phyloP scores from a whole-genome alignment of 2,113 vertebrate species.

The Cercopithecus mona region DNA sequence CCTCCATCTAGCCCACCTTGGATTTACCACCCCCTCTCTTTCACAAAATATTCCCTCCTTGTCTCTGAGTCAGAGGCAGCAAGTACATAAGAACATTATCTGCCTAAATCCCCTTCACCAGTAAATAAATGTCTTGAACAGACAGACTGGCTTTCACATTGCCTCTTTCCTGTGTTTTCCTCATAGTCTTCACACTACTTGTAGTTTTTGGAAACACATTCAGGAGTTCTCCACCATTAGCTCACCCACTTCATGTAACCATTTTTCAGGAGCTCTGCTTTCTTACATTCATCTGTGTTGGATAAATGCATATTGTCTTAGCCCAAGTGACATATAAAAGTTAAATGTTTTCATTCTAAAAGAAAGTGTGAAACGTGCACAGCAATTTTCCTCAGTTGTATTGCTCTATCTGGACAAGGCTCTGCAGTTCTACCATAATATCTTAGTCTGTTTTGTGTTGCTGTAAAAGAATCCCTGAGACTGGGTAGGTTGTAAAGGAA shows the following conservation, averaged over 20 bases:
- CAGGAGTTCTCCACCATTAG: background rate
- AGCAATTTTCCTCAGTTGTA: background rate
- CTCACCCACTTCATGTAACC: background rate
- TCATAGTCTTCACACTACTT: background rate
- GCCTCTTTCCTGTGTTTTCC: background rate
- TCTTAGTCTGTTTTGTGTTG: too few species aligned
- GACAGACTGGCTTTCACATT: background rate
- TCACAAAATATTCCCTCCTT: background rate
- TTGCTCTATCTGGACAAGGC: too few species aligned
- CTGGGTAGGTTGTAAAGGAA: too few species aligned
- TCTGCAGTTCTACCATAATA: background rate
- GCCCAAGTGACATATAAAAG: background rate
- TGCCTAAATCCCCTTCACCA: too few species aligned
- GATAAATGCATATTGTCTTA: background rate
- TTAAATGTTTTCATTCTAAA: background rate
- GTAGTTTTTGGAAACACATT: background rate
- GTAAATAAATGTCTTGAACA: background rate
- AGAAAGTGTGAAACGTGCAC: background rate
- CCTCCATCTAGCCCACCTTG: background rate
- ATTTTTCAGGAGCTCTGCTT: background rate
- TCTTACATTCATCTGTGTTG: background rate
- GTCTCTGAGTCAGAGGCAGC: background rate
- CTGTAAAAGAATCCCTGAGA: too few species aligned
- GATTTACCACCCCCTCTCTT: background rate
- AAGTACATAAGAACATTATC: rapidly evolving